Percentiles rank a stretch among this genome's conserved stretches.
phyloP scores from a whole-genome alignment of 2,888 invertebrate genomes.

The Apodemia zela region DNA sequence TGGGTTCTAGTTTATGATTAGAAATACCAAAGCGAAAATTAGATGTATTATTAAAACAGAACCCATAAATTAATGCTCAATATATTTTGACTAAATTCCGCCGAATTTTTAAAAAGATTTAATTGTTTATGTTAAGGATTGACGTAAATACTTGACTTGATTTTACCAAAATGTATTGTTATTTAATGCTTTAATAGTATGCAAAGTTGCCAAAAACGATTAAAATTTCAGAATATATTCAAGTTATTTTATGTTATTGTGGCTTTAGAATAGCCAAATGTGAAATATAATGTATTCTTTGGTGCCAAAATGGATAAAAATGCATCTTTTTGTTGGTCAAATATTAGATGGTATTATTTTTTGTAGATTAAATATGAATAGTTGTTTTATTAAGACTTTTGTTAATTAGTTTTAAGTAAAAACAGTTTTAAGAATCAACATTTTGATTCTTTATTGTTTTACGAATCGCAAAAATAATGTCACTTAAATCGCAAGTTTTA shows the following conservation, averaged over 20 bases:
- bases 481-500: not conserved
- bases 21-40: too few relatives aligned
- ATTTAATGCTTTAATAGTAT: too few relatives aligned
- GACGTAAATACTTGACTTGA: too few relatives aligned
- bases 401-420: not conserved
- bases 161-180: too few relatives aligned
- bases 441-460: not conserved
- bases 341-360: not conserved
- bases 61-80: too few relatives aligned
- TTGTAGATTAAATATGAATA: not conserved
- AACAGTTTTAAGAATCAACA: not conserved
- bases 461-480: not conserved
- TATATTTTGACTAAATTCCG: too few relatives aligned
- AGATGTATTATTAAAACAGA: too few relatives aligned
- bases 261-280: not conserved
- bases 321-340: not conserved
- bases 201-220: not conserved
- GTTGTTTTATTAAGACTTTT: not conserved
- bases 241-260: not conserved
- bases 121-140: too few relatives aligned
- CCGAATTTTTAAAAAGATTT: too few relatives aligned
- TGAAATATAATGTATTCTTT: slow-evolving; percentile 2
- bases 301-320: not conserved
- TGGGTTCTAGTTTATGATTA: too few relatives aligned
- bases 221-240: not conserved